phyloP scores from a whole-genome alignment of 2,888 invertebrate genomes.

The Patella pellucida region DNA sequence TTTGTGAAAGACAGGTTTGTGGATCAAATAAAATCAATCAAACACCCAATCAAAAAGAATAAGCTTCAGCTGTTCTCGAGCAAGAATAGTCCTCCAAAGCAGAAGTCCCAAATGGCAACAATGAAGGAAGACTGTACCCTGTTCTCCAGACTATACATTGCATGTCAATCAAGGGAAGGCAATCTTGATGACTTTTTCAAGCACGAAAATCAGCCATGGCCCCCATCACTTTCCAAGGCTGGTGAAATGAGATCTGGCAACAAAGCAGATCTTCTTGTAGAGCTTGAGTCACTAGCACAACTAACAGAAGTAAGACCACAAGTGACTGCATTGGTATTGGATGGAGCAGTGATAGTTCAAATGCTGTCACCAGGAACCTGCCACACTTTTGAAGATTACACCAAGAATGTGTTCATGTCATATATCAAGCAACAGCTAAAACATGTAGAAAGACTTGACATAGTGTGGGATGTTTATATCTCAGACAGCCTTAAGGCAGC shows the following conservation, averaged over 20 bases:
- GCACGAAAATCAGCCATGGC: too few species aligned
- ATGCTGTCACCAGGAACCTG: conserved; percentile 21
- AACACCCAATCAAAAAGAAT: not conserved
- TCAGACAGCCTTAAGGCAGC: too few species aligned
- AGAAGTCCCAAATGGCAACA: not conserved
- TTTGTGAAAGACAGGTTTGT: not conserved
- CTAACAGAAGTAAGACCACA: not conserved
- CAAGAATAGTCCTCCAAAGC: not conserved
- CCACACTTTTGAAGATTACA: too few species aligned
- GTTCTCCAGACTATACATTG: conserved; percentile 20
- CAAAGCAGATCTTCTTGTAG: conserved; percentile 22
- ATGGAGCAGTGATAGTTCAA: conserved; percentile 38
- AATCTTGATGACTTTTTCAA: too few species aligned
- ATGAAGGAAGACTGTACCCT: conserved; percentile 11
- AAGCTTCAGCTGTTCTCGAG: not conserved
- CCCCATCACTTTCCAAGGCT: conserved; percentile 26
- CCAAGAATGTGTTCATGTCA: too few species aligned
- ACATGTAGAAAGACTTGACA: too few species aligned
- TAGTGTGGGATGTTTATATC: too few species aligned
- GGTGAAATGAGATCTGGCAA: conserved; percentile 25
- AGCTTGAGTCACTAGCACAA: conserved; percentile 9
- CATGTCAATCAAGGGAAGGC: conserved; percentile 19
- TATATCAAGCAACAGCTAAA: too few species aligned
- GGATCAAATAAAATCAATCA: not conserved
- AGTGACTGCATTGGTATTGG: conserved; percentile 28